Evolutionary conservation across 2,888 invertebrate species (phyloP), one percentile per base, ranked within the genome.

Genomic region (Polydrusus tereticollis): DNA sequence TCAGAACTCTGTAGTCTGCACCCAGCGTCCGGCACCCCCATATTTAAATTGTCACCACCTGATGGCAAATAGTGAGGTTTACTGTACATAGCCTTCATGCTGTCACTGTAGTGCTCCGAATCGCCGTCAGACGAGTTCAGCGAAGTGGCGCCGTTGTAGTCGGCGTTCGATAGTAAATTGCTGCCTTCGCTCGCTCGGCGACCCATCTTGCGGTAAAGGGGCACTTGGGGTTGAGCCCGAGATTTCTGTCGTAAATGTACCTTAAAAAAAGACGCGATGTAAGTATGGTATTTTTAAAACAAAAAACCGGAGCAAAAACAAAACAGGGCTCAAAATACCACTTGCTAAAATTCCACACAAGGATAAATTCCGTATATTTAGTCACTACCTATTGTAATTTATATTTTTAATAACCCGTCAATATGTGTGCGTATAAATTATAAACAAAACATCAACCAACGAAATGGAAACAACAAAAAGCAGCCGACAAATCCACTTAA

Each of bases 131-230:
- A 72, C 38, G 73, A 73, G 21, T 67, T 76, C 45, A 71, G 62
- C 47, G 69, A 75, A 18, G 63, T 50, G 36, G 63, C 73, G 50
- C 68, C 66, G 78, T 78, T 64, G 76, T 78, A 69, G 21, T 69
- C 66, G 38, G 38, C 21, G 65, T 80, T 81, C 14, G 82, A 83
- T 60, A 83, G 79, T 59, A 84, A 79, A 7, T 85, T 85, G 75
- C 86, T 87, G 21, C 87, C 88, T 75, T 88, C 88, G 77, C 88
- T 88, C 1, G 88, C 87, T 21, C 88, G 83, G n/a, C 88, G 84
- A 26, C 85, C 85, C 85, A 85, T 85, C 74, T 84, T 85, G 59
- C 81, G 81, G 74, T 83, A 82, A 29, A 83, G 77, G 70, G 85
- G 85, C 80, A 85, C 85, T 77, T 85, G 86, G 74, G 85, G 85